phyloP scores from a whole-genome alignment of 2,113 vertebrate species.

The Eleginops maclovinus region DNA sequence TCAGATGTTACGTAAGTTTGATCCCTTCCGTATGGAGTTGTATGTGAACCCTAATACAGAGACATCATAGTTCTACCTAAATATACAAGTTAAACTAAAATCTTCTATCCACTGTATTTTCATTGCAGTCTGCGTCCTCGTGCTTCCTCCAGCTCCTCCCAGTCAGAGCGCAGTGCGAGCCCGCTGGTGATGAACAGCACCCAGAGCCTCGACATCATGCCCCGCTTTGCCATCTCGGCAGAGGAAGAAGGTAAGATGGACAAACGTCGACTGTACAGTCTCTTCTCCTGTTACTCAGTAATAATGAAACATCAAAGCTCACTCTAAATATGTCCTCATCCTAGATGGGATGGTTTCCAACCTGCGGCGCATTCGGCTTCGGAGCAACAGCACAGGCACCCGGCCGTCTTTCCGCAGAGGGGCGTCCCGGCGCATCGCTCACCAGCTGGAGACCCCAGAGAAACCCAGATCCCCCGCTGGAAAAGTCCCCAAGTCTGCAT shows the following conservation, averaged over 20 bases:
- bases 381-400: conserved; percentile 94
- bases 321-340: not conserved
- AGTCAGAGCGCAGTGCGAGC: conserved; percentile 87
- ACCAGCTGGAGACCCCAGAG: conserved; percentile 83
- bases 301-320: not conserved
- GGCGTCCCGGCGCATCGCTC: conserved; percentile 81
- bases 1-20: too few species aligned
- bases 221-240: conserved; percentile 89
- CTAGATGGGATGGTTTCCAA: conserved; percentile 80
- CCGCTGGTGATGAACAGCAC: conserved; percentile 86
- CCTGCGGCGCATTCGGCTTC: conserved; percentile 89
- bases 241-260: conserved; percentile 88
- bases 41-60: not conserved
- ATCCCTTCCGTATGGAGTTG: not conserved
- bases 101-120: not conserved
- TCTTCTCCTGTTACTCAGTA: not conserved
- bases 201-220: conserved; percentile 91
- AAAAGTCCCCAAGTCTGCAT: conserved; percentile 93
- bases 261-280: too few species aligned
- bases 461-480: conserved; percentile 77
- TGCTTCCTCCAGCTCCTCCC: conserved; percentile 88
- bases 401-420: conserved; percentile 86
- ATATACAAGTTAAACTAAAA: not conserved
- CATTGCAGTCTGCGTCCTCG: conserved; percentile 87
- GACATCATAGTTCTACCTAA: not conserved